phyloP scores from a whole-genome alignment of 2,113 vertebrate genomes.

The Catagonus wagneri region DNA sequence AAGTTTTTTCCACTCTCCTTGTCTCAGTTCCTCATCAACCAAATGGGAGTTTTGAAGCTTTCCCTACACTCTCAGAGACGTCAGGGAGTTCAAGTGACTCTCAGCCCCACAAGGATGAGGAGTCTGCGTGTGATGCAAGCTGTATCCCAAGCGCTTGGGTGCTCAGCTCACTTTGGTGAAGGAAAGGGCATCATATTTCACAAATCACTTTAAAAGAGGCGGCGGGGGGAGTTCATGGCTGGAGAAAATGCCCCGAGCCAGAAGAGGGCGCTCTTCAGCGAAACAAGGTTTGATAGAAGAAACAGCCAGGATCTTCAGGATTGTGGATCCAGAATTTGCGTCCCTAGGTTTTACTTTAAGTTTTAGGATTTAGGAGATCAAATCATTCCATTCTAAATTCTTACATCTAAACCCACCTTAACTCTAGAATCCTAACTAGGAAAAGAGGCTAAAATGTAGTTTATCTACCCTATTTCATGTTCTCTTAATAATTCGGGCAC shows the following conservation, averaged over 20 bases:
- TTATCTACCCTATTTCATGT: not conserved
- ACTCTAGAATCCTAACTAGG: not conserved
- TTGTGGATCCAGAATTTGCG: not conserved
- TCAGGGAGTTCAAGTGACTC: not conserved
- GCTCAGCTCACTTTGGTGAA: not conserved
- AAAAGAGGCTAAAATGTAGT: not conserved
- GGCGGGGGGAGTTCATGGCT: accelerated
- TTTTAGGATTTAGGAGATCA: not conserved
- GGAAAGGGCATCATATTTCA: accelerated
- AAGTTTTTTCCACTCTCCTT: not conserved
- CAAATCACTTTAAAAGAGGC: not conserved
- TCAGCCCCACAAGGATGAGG: not conserved
- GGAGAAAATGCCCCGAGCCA: not conserved
- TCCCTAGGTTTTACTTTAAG: not conserved
- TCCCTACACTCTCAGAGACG: not conserved
- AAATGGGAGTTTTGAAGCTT: not conserved
- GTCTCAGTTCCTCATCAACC: not conserved
- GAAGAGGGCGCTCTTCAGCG: slow-evolving; percentile 59
- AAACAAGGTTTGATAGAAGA: not conserved
- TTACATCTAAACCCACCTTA: not conserved
- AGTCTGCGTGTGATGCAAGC: not conserved
- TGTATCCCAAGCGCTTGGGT: not conserved
- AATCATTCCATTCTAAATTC: not conserved
- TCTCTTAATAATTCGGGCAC: slow-evolving; percentile 1
- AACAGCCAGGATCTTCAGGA: not conserved